Conservation (phyloP, 2,113 vertebrate genomes). For the Gymnocephalus cernua region DNA sequence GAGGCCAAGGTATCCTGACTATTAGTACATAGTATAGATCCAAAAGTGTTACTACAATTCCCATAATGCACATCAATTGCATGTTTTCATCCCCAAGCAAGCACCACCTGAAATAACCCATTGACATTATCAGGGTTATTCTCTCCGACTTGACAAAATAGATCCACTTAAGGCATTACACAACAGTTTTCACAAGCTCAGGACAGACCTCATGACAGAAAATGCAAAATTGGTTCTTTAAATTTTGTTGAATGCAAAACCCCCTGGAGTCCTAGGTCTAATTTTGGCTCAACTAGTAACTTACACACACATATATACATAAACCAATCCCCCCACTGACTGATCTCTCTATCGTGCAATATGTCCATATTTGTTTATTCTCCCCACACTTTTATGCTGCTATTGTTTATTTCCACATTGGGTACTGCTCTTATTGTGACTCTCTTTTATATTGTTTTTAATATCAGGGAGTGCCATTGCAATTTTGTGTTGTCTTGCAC, state of each 20-base stretch:
- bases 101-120: not conserved
- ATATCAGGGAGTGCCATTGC: too few relatives aligned
- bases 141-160: not conserved
- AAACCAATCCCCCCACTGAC: too few relatives aligned
- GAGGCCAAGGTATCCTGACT: not conserved
- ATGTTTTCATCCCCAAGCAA: not conserved
- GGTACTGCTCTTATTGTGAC: too few relatives aligned
- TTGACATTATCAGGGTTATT: not conserved
- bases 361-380: too few relatives aligned
- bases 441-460: too few relatives aligned
- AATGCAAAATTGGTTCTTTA: not conserved
- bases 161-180: not conserved
- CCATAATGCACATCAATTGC: not conserved
- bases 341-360: too few relatives aligned
- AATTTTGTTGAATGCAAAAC: not conserved
- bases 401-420: too few relatives aligned
- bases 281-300: not conserved
- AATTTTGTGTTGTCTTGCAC: too few relatives aligned
- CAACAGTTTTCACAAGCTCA: not conserved
- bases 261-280: not conserved
- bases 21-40: not conserved
- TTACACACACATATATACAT: too few relatives aligned
- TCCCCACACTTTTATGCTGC: too few relatives aligned
- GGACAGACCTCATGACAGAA: not conserved
- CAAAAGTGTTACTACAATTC: not conserved